Percentiles rank a stretch among this genome's conserved stretches.
Conservation (phyloP, 2,888 invertebrate genomes). For the Drosophila kambysellisi region DNA sequence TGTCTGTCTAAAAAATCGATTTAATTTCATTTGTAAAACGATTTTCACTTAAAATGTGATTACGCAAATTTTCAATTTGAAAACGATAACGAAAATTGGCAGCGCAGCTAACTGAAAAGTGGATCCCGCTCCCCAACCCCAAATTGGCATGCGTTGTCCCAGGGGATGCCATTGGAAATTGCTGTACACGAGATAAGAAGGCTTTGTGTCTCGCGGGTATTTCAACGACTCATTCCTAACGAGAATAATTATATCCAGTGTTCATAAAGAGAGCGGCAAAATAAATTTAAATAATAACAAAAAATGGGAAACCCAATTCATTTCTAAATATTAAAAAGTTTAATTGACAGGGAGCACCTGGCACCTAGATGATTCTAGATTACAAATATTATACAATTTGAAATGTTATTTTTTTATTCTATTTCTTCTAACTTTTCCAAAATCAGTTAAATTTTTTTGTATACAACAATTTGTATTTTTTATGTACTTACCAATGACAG, state of each 20-base stretch:
- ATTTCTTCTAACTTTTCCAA: background rate
- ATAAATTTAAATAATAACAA: background rate
- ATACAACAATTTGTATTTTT: background rate
- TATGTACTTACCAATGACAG: background rate
- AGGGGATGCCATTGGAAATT: slow-evolving; percentile 50
- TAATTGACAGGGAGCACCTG: background rate
- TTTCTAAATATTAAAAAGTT: background rate
- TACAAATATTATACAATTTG: background rate
- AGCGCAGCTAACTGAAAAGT: slow-evolving; percentile 18
- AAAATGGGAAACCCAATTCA: background rate
- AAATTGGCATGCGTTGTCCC: slow-evolving; percentile 36
- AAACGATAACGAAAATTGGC: slow-evolving; percentile 78
- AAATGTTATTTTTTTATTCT: background rate
- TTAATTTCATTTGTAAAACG: slow-evolving; percentile 77
- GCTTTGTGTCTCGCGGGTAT: slow-evolving; percentile 55
- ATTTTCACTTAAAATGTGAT: slow-evolving; percentile 83
- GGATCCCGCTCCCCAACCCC: background rate
- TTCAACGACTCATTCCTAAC: slow-evolving; percentile 9
- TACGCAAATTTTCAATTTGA: slow-evolving; percentile 83
- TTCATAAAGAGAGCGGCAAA: no score
- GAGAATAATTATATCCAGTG: slow-evolving; percentile 38
- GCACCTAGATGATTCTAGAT: background rate
- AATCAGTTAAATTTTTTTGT: background rate
- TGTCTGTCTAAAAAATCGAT: slow-evolving; percentile 67
- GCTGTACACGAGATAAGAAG: slow-evolving; percentile 42